Base-by-base conservation (phyloP, 2,888 invertebrate genomes). In the Magallana nippona region DNA sequence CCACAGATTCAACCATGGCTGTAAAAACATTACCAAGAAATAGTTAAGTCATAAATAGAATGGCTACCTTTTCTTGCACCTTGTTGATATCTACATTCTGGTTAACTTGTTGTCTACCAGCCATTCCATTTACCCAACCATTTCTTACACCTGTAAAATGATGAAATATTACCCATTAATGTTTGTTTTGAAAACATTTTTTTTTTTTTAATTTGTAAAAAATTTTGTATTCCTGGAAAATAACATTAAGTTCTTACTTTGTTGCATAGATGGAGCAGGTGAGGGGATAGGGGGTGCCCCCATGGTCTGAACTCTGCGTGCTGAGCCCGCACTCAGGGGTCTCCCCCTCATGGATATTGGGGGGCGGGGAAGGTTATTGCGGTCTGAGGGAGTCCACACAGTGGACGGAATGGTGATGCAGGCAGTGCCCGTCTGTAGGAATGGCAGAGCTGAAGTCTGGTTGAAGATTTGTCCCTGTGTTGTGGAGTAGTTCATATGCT, bases 311-410 rank as follows among this genome's bases (percentile, higher is more conserved):
- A 83, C 83, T 79, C 84, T 81, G 79, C 89, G 84, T 1, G 88
- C 84, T 55, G 91, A 87, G 3, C 93, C 93, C 1, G 94, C 94
- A 89, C 93, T 94, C 10, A 93, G 88, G 1, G 94, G 94, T 62
- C 94, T 89, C 57, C 91, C 90, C 82, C 93, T 87, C 10, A 93
- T 83, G 1, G 92, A 90, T 11, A 93, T 92, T 22, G 91, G 89
- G 22, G 92, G 92, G 11, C 91, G 87, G 32, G 89, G 91, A 3
- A 87, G 83, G n/a, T 90, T 88, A 83, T 78, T 78, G 80, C 87
- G 88, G 44, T 87, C 87, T 77, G 88, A 88, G 83, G 85, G 89
- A 79, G 87, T 88, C 90, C 86, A 90, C 63, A 87, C 86, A 85
- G 88, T 86, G 78, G 89, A 81, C 79, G 87, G 86, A 78, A 87